Base-by-base conservation (phyloP, 2,888 invertebrate genomes). In the Steinernema scapterisci region DNA sequence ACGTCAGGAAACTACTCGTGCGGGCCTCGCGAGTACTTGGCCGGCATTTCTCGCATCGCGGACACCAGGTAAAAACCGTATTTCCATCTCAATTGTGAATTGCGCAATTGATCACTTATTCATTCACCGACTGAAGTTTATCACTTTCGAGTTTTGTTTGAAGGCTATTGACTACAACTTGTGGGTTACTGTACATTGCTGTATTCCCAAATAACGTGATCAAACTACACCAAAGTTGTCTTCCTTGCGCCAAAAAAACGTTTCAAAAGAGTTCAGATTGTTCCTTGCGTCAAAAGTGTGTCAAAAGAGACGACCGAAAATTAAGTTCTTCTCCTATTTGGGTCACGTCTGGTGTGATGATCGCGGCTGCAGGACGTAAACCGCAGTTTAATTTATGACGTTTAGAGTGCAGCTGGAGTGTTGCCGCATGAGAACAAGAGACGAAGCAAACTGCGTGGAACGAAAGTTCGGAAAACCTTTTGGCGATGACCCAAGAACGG, bases 351-450 rank as follows among this genome's bases (percentile, higher is more conserved):
- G 16, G 31, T 13, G 31, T 31, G 63, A 63, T 63, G 25, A 31
- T 31, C 63, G 52, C 52, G 6, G 63, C 16, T 63, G 31, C 63
- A 63, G 31, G 63, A n/a, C 9, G 27, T 3, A 38, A 31, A 63
- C 31, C 38, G 63, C 16, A 6, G 16, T 13, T 11, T 11, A 27
- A 63, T 71, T 63, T 25, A 63, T 63, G 5, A n/a, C 63, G 31
- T 82, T 73, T 70, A 86, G 86, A 76, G 81, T 87, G 48, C 87
- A 87, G 84, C 76, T 86, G 19, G 79, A 84, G 78, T 87, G 87
- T 75, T 87, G 87, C 63, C 80, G 80, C 11, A 74, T 87, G 51
- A 76, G 87, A 23, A 82, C 84, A 43, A 79, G 87, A 25, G 82
- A 82, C 43, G 85, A 85, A 72, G 80, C 81, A 63, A 83, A 83